Percentiles rank a stretch among this genome's conserved stretches.
phyloP scores from a whole-genome alignment of 2,888 invertebrate species.

The Napeogenes inachia region DNA sequence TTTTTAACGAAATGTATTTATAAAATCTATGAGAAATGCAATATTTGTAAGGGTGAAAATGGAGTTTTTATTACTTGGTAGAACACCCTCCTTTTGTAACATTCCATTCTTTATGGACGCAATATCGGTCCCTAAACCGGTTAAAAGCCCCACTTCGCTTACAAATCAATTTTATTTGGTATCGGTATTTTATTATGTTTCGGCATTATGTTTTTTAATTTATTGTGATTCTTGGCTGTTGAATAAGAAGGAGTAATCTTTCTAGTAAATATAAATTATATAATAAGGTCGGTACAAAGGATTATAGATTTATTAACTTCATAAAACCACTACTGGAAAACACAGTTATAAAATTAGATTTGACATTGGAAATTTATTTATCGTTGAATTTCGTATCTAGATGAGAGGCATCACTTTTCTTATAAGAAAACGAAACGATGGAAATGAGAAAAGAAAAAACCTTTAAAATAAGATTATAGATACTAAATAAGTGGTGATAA shows the following conservation, averaged over 20 bases:
- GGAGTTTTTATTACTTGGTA: slow-evolving; percentile 55
- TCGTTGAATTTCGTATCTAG: slow-evolving; percentile 10
- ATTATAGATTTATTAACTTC: slow-evolving; percentile 19
- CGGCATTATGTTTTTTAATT: slow-evolving; percentile 39
- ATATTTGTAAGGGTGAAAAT: slow-evolving; percentile 38
- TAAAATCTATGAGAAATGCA: slow-evolving; percentile 44
- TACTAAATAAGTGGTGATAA: too few species aligned
- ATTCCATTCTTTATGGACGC: slow-evolving; percentile 22
- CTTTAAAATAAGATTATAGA: too few species aligned
- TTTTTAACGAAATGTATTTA: slow-evolving; percentile 37
- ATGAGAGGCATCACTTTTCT: not conserved
- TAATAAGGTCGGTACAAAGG: slow-evolving; percentile 10
- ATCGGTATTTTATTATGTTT: slow-evolving; percentile 49
- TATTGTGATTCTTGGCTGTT: slow-evolving; percentile 55
- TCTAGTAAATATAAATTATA: slow-evolving; percentile 25
- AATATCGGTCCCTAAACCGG: slow-evolving; percentile 53
- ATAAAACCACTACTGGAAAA: slow-evolving; percentile 16
- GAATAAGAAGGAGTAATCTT: slow-evolving; percentile 24
- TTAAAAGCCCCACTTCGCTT: slow-evolving; percentile 36
- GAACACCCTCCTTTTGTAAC: too few species aligned
- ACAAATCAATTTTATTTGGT: slow-evolving; percentile 53
- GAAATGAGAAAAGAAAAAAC: too few species aligned
- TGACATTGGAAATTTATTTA: slow-evolving; percentile 17
- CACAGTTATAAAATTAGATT: slow-evolving; percentile 19
- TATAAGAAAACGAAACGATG: too few species aligned